Evolutionary conservation across 2,113 vertebrate genomes (phyloP).

Genomic region (Hystrix brachyura): DNA sequence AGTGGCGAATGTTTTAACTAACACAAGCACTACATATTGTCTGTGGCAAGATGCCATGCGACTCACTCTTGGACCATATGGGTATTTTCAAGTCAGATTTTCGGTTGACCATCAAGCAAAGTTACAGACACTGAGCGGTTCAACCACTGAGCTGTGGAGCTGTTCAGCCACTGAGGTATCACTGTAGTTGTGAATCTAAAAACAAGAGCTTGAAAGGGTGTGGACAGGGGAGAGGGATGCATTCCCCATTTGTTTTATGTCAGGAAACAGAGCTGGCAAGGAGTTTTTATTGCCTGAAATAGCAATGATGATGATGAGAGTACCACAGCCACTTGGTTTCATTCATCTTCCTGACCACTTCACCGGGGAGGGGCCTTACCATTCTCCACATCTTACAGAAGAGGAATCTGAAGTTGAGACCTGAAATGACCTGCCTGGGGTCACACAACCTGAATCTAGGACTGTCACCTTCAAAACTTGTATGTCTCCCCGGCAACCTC

Average conservation of each 20-base stretch:
- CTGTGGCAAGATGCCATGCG: background rate
- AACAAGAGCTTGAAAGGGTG: background rate
- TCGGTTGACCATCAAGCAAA: background rate
- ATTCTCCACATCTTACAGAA: background rate
- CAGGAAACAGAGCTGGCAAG: constrained; percentile 28
- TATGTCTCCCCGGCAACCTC: background rate
- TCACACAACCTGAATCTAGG: background rate
- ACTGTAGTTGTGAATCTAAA: background rate
- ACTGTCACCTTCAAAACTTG: background rate
- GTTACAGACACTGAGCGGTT: background rate
- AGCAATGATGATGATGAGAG: fast-evolving
- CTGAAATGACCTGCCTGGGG: background rate
- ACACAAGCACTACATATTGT: background rate
- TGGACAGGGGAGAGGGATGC: background rate
- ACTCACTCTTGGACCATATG: background rate
- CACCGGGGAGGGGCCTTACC: fast-evolving
- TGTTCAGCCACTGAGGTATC: background rate
- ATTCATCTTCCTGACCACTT: background rate
- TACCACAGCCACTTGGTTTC: background rate
- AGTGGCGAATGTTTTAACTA: background rate
- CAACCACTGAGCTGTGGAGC: background rate
- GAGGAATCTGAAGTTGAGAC: background rate
- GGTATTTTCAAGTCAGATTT: background rate
- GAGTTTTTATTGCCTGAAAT: background rate
- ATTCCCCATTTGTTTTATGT: background rate